Evolutionary conservation across 2,888 invertebrate species (phyloP).

Genomic region (Leptinotarsa tumamoca): DNA sequence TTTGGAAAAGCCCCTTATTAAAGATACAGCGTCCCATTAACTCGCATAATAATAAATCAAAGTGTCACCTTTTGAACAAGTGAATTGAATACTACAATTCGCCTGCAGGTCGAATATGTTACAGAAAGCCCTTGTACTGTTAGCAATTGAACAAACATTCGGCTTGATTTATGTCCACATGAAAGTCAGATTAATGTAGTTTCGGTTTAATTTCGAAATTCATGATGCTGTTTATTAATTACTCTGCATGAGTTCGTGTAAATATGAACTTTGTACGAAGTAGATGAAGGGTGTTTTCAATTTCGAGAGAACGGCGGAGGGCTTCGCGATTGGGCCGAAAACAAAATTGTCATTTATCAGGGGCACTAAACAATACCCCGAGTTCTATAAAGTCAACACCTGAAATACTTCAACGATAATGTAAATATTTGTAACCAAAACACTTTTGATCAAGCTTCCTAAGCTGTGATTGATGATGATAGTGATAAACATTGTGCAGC

Average conservation of each 20-base stretch:
- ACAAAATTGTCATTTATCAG: neutral
- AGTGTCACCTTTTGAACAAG: slow-evolving; percentile 8
- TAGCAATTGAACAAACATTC: slow-evolving; percentile 36
- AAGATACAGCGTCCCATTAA: neutral
- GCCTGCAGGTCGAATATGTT: slow-evolving; percentile 9
- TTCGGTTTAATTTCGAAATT: slow-evolving; percentile 38
- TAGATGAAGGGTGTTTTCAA: neutral
- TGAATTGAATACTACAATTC: slow-evolving; percentile 2
- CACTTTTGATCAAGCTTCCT: too few species aligned
- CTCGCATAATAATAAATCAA: neutral
- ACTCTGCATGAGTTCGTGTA: slow-evolving; percentile 31
- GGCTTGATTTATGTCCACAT: slow-evolving; percentile 31
- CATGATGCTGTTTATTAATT: slow-evolving; percentile 34
- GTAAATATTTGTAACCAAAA: too few species aligned
- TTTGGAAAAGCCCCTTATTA: neutral
- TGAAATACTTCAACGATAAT: too few species aligned
- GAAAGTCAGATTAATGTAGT: slow-evolving; percentile 36
- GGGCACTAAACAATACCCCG: too few species aligned
- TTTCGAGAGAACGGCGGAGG: neutral
- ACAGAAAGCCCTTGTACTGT: slow-evolving; percentile 26
- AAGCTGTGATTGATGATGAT: too few species aligned
- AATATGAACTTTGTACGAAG: slow-evolving; percentile 33
- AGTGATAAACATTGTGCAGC: too few species aligned
- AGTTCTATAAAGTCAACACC: too few species aligned
- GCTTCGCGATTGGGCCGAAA: neutral